A percentile compares a stretch with the other conserved stretches of the same genome.
Conservation (phyloP, 2,113 vertebrate species). For the Willisornis vidua region DNA sequence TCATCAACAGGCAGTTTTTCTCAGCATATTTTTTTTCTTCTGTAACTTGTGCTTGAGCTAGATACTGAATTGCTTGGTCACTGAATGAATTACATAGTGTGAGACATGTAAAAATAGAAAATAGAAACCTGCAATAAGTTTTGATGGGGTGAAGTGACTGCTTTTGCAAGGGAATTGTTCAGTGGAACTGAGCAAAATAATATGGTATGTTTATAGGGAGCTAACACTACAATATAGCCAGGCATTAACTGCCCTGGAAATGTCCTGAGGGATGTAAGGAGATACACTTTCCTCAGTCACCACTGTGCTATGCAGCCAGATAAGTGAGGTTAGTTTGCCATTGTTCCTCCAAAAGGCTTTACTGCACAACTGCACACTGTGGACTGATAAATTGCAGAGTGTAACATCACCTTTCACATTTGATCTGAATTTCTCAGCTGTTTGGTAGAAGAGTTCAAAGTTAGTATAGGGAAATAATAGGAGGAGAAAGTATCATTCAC, state of each 20-base stretch:
- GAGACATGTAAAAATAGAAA: background rate
- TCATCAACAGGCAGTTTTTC: background rate
- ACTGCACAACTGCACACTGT: background rate
- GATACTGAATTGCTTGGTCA: background rate
- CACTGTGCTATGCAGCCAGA: background rate
- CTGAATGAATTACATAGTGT: background rate
- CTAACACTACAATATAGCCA: background rate
- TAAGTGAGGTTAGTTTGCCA: background rate
- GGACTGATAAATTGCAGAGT: background rate
- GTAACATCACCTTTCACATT: background rate
- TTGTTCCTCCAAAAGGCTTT: background rate
- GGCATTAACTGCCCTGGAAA: background rate
- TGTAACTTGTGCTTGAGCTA: background rate
- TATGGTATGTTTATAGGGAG: background rate
- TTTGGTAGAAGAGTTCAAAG: background rate
- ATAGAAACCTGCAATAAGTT: background rate
- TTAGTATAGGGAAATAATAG: background rate
- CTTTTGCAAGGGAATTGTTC: background rate
- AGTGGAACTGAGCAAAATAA: background rate
- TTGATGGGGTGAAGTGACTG: background rate
- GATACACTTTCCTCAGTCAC: background rate
- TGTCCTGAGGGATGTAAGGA: background rate
- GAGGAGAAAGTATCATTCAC: background rate
- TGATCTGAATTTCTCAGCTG: background rate
- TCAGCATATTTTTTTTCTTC: background rate